Base-by-base conservation (phyloP, 2,888 invertebrate species). In the Cheilosia vernalis region DNA sequence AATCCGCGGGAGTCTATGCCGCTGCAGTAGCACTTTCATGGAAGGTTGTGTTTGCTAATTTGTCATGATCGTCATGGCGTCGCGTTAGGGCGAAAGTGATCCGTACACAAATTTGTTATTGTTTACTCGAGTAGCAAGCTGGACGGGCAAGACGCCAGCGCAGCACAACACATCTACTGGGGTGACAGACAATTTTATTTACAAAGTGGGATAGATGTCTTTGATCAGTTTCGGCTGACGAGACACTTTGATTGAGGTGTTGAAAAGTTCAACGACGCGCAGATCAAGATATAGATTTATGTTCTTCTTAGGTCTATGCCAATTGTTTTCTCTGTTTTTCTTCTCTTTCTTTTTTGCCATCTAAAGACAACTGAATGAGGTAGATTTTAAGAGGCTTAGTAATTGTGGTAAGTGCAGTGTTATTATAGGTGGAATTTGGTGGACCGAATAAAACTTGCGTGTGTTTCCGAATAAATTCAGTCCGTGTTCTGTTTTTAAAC, bases 261-360 rank as follows among this genome's bases (percentile, higher is more conserved):
- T 84, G 84, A 79, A 79, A 79, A 58, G 79, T 79, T 83, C 67
- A 79, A 64, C 79, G 66, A 76, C 69, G 56, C 33, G 13, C 61
- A 47, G 76, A 60, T 69, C 56, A 81, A n/a, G 13, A 44, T 61
- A 19, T 67, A n/a, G 13, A 44, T n/a, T n/a, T 61, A 24, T 61
- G 55, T 66, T 79, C 66, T 40, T 37, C 49, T 1, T n/a, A 19
- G 49, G 55, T 19, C 30, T 44, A 51, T 37, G 51, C 17, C 27
- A 33, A 40, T 27, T n/a, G 40, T 3, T 24, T 37, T 49, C 9
- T 64, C 1, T 40, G 37, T n/a, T 47, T 2, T 13, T 0, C 19
- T 19, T 53, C 27, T 33, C 19, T 15, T 33, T 13, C n/a, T n/a
- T 27, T 7, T 27, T 27, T 27, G 27, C 27, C 27, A 27, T 13